Conservation (phyloP, 2,113 vertebrate species). For the Leuciscus idus region DNA sequence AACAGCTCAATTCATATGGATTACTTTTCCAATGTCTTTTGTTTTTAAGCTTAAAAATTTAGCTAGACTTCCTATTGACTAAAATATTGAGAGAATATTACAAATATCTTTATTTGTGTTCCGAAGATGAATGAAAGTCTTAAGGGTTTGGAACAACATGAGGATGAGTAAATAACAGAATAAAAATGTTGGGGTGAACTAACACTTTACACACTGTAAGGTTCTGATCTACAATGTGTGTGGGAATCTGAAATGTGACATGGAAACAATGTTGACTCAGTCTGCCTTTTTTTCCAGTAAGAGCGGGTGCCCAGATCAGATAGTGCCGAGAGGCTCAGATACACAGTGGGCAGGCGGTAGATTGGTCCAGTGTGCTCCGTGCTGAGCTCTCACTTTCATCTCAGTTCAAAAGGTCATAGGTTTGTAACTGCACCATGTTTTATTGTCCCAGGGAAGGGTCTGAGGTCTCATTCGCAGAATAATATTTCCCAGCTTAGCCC, state of each 20-base stretch:
- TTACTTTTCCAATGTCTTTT: neutral
- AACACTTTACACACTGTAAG: neutral
- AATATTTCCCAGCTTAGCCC: slow-evolving; percentile 3
- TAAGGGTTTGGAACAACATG: neutral
- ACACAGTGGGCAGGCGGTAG: slow-evolving; percentile 20
- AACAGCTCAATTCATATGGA: too few species aligned
- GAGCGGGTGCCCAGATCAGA: slow-evolving; percentile 42
- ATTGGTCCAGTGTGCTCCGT: slow-evolving; percentile 30
- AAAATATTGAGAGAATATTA: neutral
- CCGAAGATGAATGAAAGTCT: neutral
- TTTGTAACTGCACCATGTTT: slow-evolving; percentile 63
- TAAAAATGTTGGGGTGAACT: neutral
- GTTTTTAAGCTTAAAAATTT: neutral
- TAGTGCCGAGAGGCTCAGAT: slow-evolving; percentile 22
- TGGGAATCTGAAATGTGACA: slow-evolving; percentile 47
- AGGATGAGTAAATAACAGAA: neutral
- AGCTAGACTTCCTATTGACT: neutral
- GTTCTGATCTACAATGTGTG: slow-evolving; percentile 43
- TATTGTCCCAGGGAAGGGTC: slow-evolving; percentile 63
- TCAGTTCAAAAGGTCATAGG: slow-evolving; percentile 58
- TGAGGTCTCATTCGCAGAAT: slow-evolving; percentile 30
- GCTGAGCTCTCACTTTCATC: slow-evolving; percentile 50
- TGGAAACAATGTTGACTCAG: slow-evolving; percentile 40
- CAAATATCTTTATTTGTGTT: neutral
- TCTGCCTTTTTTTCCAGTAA: slow-evolving; percentile 36